Evolutionary conservation across 2,797 vertebrate genomes (phyloP).

Genomic region (Rhincodon typus): DNA sequence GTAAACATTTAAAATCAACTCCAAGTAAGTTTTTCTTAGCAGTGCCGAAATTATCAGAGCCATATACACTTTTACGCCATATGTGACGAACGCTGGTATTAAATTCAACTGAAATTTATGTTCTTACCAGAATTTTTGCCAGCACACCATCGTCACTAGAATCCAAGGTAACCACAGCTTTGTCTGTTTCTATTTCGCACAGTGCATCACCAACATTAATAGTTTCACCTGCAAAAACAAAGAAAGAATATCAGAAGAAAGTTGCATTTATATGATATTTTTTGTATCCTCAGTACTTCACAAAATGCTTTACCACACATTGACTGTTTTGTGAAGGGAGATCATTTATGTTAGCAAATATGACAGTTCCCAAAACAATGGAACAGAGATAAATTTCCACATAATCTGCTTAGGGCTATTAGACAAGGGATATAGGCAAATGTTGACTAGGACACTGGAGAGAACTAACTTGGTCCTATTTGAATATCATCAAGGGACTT

Average conservation of each 20-base stretch:
- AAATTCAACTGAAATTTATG: not conserved
- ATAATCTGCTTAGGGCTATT: not conserved
- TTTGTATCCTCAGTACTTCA: not conserved
- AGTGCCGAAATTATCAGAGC: not conserved
- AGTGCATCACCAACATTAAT: slow-evolving; percentile 80
- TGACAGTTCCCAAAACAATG: too few relatives aligned
- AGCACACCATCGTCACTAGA: slow-evolving; percentile 88
- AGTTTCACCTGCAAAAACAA: slow-evolving; percentile 69
- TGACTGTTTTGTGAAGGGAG: not conserved
- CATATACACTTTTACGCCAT: not conserved
- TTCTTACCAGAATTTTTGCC: slow-evolving; percentile 90
- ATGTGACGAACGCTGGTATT: not conserved
- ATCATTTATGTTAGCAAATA: not conserved
- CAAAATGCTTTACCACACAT: not conserved
- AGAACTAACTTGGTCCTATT: not conserved
- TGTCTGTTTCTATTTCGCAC: slow-evolving; percentile 97
- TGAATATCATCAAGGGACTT: not conserved
- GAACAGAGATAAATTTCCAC: not conserved
- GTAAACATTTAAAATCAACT: not conserved
- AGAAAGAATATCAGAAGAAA: not conserved
- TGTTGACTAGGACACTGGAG: not conserved
- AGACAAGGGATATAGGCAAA: not conserved
- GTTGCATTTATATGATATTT: not conserved
- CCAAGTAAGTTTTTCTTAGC: not conserved
- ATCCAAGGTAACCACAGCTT: slow-evolving; percentile 89